These are phyloP conservation scores for Phengaris alcon DNA, from an alignment of 2,888 invertebrate genomes.

Conservation along the genomic window DNA sequence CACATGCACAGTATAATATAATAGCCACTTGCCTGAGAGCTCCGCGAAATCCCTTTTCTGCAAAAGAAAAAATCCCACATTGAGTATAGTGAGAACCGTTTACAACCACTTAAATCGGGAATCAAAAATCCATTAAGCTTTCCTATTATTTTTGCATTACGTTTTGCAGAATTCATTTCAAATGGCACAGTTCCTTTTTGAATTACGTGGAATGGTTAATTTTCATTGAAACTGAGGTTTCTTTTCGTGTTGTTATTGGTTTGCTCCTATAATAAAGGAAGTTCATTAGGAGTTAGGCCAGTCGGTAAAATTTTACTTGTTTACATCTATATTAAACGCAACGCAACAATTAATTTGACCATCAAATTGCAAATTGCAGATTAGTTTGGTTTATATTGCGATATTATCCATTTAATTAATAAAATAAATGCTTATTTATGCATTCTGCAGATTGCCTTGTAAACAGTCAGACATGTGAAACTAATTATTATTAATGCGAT, in stretches of 20 bases:
- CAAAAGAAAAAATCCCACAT: slow-evolving; percentile 34
- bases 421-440: neutral
- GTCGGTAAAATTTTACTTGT: too few relatives aligned
- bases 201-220: neutral
- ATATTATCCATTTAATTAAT: neutral
- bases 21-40: slow-evolving; percentile 32
- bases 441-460: neutral
- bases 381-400: neutral
- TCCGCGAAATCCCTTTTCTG: slow-evolving; percentile 31
- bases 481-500: neutral
- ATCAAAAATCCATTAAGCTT: slow-evolving; percentile 32
- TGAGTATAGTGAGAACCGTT: slow-evolving; percentile 30
- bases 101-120: slow-evolving; percentile 30
- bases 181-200: neutral
- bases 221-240: neutral
- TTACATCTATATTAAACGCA: neutral
- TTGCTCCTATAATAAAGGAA: too few relatives aligned
- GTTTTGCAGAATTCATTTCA: neutral
- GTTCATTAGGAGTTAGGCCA: too few relatives aligned
- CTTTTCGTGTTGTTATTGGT: neutral
- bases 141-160: slow-evolving; percentile 6
- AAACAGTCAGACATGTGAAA: neutral
- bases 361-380: neutral
- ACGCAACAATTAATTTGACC: neutral
- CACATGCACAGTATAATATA: slow-evolving; percentile 33